Conservation (phyloP, 2,888 invertebrate species). For the Pyrochroa serraticornis region DNA sequence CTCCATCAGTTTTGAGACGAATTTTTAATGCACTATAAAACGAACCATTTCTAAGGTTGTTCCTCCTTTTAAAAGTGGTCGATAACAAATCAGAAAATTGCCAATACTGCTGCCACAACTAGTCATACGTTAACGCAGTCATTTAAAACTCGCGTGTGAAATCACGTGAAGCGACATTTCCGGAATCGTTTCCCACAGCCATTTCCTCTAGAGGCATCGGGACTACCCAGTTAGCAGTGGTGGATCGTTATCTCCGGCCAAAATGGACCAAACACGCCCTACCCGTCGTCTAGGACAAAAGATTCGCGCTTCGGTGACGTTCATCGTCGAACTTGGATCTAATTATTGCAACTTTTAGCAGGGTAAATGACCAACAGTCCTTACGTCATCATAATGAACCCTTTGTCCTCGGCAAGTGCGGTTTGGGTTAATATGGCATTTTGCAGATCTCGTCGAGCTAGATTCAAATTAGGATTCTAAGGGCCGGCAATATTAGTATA, state of each 20-base stretch:
- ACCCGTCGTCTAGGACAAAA: slow-evolving; percentile 32
- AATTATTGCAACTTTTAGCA: slow-evolving; percentile 13
- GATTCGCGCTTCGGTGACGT: slow-evolving; percentile 33
- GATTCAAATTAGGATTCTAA: no score
- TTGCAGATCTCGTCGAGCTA: no score
- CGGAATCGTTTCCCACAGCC: slow-evolving; percentile 42
- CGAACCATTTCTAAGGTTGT: no score
- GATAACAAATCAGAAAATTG: slow-evolving; percentile 17
- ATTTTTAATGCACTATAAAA: no score
- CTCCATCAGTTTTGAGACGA: no score
- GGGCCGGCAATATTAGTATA: no score
- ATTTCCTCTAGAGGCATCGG: slow-evolving; percentile 35
- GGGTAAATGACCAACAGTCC: neutral
- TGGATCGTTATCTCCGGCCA: slow-evolving; percentile 34
- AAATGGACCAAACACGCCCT: slow-evolving; percentile 21
- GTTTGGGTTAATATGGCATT: no score
- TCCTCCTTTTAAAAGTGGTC: no score
- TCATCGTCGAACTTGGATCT: slow-evolving; percentile 23
- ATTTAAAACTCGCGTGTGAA: slow-evolving; percentile 35
- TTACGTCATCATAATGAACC: slow-evolving; percentile 1
- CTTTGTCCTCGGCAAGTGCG: no score
- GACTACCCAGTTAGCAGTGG: slow-evolving; percentile 27
- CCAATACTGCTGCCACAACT: slow-evolving; percentile 16
- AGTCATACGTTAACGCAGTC: slow-evolving; percentile 28
- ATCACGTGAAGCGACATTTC: slow-evolving; percentile 44